A percentile compares a stretch with the other conserved stretches of the same genome.
phyloP scores from a whole-genome alignment of 1,140 invertebrate genomes.

The Bombyx mandarina region DNA sequence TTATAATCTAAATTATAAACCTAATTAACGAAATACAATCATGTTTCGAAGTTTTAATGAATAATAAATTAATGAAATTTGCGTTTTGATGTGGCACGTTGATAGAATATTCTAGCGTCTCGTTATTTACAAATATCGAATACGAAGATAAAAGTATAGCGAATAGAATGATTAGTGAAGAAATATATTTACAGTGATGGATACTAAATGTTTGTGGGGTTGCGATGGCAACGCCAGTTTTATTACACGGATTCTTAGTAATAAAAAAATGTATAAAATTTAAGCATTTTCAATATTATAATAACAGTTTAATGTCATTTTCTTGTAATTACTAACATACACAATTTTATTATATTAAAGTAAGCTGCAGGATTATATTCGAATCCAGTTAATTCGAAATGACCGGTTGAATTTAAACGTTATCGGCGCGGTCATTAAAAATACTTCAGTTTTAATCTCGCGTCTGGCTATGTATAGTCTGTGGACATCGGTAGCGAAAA shows the following conservation, averaged over 20 bases:
- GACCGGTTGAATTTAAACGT: background rate
- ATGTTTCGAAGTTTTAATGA: constrained; percentile 51
- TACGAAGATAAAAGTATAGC: constrained; percentile 16
- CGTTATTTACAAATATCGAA: constrained; percentile 42
- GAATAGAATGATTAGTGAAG: constrained; percentile 22
- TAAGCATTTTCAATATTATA: no score
- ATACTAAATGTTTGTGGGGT: constrained; percentile 43
- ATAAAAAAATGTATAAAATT: background rate
- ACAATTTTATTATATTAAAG: background rate
- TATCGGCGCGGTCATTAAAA: no score
- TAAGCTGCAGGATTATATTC: background rate
- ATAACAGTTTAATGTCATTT: background rate
- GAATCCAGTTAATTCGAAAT: background rate
- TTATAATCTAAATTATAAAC: constrained; percentile 55
- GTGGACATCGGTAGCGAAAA: no score
- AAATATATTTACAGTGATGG: constrained; percentile 47
- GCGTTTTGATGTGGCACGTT: constrained; percentile 43
- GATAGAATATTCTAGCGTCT: constrained; percentile 18
- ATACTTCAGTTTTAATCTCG: no score
- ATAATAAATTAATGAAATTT: constrained; percentile 67
- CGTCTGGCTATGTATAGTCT: no score
- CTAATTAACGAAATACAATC: constrained; percentile 53
- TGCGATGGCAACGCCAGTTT: constrained; percentile 37
- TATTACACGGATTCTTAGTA: constrained; percentile 41
- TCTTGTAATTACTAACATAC: background rate